A percentile compares a stretch with the other conserved stretches of the same genome.
Conservation (phyloP, 2,888 invertebrate genomes). For the Drosophila neutralis region DNA sequence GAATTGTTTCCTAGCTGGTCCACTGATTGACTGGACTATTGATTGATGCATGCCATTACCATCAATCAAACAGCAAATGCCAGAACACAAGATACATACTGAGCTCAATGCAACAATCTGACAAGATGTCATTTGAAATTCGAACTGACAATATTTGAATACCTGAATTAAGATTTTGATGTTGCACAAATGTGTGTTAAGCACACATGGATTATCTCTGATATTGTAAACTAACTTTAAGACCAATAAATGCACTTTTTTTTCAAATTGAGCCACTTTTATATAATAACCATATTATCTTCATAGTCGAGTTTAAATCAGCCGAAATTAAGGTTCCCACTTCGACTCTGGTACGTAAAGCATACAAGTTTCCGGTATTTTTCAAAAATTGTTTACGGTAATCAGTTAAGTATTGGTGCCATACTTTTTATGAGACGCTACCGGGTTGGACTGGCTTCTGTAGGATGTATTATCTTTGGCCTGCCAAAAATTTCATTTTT, state of each 20-base stretch:
- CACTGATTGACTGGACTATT: slow-evolving; percentile 29
- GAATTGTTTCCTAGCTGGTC: slow-evolving; percentile 22
- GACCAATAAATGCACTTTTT: background rate
- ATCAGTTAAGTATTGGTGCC: background rate
- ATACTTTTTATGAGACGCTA: background rate
- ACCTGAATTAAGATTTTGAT: background rate
- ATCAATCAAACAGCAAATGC: slow-evolving; percentile 60
- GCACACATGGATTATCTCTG: background rate
- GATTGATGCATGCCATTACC: slow-evolving; percentile 71
- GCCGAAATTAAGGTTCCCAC: background rate
- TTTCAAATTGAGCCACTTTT: background rate
- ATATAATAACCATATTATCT: background rate
- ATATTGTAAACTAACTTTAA: background rate
- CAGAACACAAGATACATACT: slow-evolving; percentile 28
- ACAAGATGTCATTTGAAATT: background rate
- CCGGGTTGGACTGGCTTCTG: background rate
- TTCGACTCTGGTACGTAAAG: background rate
- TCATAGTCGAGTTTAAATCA: background rate
- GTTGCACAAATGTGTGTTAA: background rate
- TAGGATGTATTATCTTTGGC: background rate
- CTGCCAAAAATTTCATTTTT: background rate
- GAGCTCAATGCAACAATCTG: slow-evolving; percentile 17
- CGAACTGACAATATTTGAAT: background rate
- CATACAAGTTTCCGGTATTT: background rate
- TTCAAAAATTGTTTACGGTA: background rate